Evolutionary conservation across 2,888 invertebrate genomes (phyloP), one percentile per base, ranked within the genome.

Genomic region (Dromius quadrimaculatus): DNA sequence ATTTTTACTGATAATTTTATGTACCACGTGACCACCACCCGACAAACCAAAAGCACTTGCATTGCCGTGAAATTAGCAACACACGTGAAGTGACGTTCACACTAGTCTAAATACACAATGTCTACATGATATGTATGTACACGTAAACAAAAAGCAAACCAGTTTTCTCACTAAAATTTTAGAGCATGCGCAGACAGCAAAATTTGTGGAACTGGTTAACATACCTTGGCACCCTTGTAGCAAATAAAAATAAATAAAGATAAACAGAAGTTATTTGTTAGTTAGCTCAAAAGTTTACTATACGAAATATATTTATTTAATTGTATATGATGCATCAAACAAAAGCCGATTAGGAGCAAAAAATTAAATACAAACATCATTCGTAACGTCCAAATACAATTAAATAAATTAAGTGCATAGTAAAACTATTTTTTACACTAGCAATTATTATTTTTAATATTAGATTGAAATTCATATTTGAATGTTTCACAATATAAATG

Each of bases 201-300:
- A 59, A 41, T 62, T 68, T 73, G 66, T 66, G 62, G 61, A 62
- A 57, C 57, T 65, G 36, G 54, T 62, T 66, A 85, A 87, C 87
- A 82, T 87, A 87, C 87, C 87, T 87, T 87, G 81, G 87, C 87
- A 83, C 86, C 87, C 87, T 87, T 79, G 82, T 81, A 77, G 83
- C 83, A 81, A 80, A 80, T 76, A 74, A 80, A 80, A 79, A 75
- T 75, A 74, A 74, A 65, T 36, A 45, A 68, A 23, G 59, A 69
- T 69, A 69, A 68, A 69, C 59, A 13, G 41, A 50, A 66, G 50
- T 23, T 54, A 54, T 13, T 50, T 47, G n/a, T 54, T 54, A 54
- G 28, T 11, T 23, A 36, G 20, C 20, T 19, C 38, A 41, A 62
- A 13, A 17, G 13, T 54, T 66, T 66, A 66, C 38, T 38, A 66